Percentiles rank a stretch among this genome's conserved stretches.
phyloP scores from a whole-genome alignment of 2,797 vertebrate genomes.

The Notolabrus celidotus region DNA sequence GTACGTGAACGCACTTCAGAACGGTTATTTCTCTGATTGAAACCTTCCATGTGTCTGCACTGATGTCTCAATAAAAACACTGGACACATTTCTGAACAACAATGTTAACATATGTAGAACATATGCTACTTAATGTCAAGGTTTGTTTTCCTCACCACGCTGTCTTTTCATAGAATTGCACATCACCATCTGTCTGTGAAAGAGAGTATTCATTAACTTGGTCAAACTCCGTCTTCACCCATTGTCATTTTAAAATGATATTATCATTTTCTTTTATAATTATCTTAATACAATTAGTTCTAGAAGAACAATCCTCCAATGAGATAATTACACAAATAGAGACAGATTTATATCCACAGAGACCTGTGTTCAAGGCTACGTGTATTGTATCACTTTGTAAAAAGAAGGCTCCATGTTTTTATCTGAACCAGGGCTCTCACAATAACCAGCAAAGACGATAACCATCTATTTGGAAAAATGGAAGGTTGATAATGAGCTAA shows the following conservation, averaged over 20 bases:
- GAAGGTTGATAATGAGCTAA: too few relatives aligned
- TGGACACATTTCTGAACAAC: too few relatives aligned
- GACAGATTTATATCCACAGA: not conserved
- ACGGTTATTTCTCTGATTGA: not conserved
- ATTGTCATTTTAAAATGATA: conserved; percentile 3
- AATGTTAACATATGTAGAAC: too few relatives aligned
- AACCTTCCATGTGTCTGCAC: not conserved
- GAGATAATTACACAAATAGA: not conserved
- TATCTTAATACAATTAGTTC: not conserved
- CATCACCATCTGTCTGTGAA: not conserved
- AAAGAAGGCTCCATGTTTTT: too few relatives aligned
- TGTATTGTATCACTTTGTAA: too few relatives aligned
- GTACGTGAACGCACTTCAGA: conserved; percentile 1
- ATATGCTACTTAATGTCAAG: too few relatives aligned
- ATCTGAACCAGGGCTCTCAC: too few relatives aligned
- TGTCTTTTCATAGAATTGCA: not conserved
- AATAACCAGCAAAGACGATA: too few relatives aligned
- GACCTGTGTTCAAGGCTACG: not conserved
- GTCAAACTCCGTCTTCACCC: not conserved
- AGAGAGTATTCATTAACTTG: conserved; percentile 9
- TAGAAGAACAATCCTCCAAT: not conserved
- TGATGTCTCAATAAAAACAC: too few relatives aligned
- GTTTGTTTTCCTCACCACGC: not conserved
- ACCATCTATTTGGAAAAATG: too few relatives aligned
- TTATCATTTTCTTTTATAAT: conserved; percentile 8